Evolutionary conservation across 2,797 vertebrate genomes (phyloP).

Genomic region (Ispidina picta): DNA sequence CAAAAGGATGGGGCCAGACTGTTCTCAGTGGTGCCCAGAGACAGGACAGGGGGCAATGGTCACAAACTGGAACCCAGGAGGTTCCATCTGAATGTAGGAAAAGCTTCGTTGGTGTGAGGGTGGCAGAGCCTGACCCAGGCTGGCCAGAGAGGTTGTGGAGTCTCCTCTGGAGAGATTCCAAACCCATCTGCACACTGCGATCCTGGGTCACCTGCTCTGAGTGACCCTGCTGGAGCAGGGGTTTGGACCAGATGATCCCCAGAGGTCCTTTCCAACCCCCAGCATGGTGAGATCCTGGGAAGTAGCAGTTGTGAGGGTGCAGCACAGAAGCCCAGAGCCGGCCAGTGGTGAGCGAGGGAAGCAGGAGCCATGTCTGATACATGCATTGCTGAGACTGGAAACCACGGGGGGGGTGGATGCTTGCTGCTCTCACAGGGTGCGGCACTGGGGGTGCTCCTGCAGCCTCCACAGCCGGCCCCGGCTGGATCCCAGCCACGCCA

Average conservation of each 20-base stretch:
- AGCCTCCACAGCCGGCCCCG: neutral
- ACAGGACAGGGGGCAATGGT: neutral
- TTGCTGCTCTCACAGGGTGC: neutral
- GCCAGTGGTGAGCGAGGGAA: neutral
- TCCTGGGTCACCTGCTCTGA: neutral
- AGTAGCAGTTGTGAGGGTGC: too few species aligned
- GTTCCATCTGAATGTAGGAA: neutral
- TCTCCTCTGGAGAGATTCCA: neutral
- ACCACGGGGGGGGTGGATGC: neutral
- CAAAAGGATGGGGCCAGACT: neutral
- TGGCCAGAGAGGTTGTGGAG: neutral
- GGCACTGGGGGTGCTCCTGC: accelerated
- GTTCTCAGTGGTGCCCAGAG: neutral
- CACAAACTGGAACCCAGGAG: neutral
- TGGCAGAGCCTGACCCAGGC: neutral
- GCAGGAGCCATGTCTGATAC: accelerated
- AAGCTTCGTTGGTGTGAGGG: neutral
- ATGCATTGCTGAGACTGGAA: too few species aligned
- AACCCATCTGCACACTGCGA: neutral
- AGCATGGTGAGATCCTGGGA: neutral
- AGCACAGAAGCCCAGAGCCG: neutral
- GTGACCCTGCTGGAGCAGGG: neutral
- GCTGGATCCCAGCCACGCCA: neutral
- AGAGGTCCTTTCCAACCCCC: neutral
- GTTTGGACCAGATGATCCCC: neutral